Conservation (phyloP, 53 echinoderm and acorn worm genomes). For the Stichopus horrens region DNA sequence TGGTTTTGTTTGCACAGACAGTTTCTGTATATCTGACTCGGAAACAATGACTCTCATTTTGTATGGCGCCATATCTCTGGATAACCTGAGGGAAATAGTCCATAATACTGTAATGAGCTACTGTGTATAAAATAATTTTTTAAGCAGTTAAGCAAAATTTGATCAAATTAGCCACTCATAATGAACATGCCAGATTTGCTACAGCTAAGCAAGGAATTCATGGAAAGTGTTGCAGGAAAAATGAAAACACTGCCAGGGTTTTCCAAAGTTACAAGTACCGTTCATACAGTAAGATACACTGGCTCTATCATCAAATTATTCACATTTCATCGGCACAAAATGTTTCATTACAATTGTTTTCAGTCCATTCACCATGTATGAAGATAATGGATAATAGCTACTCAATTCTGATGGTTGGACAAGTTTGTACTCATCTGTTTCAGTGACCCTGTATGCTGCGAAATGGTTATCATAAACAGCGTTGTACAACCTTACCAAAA, state of each 20-base stretch:
- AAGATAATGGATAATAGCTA: background rate
- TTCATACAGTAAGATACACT: background rate
- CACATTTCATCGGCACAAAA: background rate
- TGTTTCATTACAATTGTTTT: constrained; percentile 12
- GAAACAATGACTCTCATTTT: background rate
- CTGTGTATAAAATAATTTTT: background rate
- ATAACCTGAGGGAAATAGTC: background rate
- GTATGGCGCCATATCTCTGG: background rate
- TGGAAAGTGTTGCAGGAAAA: background rate
- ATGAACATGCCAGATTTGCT: background rate
- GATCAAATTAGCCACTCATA: background rate
- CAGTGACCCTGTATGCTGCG: constrained; percentile 19
- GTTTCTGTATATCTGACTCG: background rate
- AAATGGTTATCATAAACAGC: background rate
- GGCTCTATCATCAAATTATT: background rate
- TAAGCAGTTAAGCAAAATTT: background rate
- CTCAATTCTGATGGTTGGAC: background rate
- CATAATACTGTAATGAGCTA: background rate
- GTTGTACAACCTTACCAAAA: background rate
- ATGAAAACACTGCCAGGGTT: background rate
- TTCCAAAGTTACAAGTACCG: no score
- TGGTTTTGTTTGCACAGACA: background rate
- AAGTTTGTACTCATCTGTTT: background rate
- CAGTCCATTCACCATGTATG: background rate
- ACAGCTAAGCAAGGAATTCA: background rate